These are phyloP conservation scores for Drosophila lacertosa DNA, from an alignment of 1,140 invertebrate species.

Conservation along the genomic window DNA sequence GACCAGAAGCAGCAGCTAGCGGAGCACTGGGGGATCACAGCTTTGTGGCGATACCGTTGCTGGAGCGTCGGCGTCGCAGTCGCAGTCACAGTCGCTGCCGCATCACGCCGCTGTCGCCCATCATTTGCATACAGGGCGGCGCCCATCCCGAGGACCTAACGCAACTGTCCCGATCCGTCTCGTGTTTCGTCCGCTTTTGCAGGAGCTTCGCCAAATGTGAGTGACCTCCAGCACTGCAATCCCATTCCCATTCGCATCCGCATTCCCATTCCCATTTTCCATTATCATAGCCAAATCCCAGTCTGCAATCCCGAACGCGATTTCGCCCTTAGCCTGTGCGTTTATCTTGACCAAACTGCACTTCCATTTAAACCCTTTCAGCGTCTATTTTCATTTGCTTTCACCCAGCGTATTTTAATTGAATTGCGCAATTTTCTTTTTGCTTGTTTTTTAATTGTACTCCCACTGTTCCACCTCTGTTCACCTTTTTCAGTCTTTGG, in stretches of 20 bases:
- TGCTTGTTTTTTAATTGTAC: slow-evolving; percentile 45
- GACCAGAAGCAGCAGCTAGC: not conserved
- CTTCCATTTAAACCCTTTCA: slow-evolving; percentile 50
- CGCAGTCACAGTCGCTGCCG: slow-evolving; percentile 68
- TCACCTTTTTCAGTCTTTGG: slow-evolving; percentile 63
- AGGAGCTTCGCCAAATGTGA: slow-evolving; percentile 66
- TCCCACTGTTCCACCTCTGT: slow-evolving; percentile 11
- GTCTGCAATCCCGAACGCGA: not conserved
- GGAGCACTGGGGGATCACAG: slow-evolving; percentile 17
- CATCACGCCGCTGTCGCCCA: slow-evolving; percentile 62
- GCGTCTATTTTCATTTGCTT: slow-evolving; percentile 52
- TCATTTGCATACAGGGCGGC: slow-evolving; percentile 66
- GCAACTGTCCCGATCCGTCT: slow-evolving; percentile 56
- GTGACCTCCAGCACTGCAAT: slow-evolving; percentile 2
- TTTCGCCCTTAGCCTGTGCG: not conserved
- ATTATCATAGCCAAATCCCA: slow-evolving; percentile 1
- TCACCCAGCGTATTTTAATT: slow-evolving; percentile 60
- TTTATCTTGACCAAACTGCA: slow-evolving; percentile 25
- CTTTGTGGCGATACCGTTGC: slow-evolving; percentile 61
- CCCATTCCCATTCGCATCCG: not conserved
- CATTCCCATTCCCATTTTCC: not conserved
- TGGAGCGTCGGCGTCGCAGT: slow-evolving; percentile 68
- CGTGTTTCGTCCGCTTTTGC: slow-evolving; percentile 72
- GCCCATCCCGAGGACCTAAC: slow-evolving; percentile 56
- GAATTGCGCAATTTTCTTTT: slow-evolving; percentile 49